Base-by-base conservation (phyloP, 1,140 invertebrate species). In the Alviniconcha marisindica region DNA sequence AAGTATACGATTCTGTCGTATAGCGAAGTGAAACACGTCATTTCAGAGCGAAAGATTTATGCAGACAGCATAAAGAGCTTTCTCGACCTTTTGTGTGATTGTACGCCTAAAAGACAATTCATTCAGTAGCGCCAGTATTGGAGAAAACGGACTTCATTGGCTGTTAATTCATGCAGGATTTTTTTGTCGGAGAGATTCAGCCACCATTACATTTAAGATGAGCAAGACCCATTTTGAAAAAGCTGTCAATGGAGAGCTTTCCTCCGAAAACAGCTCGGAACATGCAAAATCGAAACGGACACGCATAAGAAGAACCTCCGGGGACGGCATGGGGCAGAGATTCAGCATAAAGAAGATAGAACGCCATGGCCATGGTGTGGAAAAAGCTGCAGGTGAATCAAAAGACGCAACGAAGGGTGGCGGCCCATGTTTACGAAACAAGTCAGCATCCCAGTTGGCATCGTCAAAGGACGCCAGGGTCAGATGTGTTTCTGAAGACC, bases 201-300 rank as follows among this genome's bases (percentile, higher is more conserved):
- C 33, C 0, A 44, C 40, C 56, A 69, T 69, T 33, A 40, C 40
- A 14, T 3, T 21, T 18, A 85, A 82, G 73, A 85, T 85, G 84
- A 85, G 77, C 74, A 85, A 85, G 31, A 42, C 82, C 31, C 77
- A 79, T 77, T 44, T 85, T 15, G 82, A 83, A 54, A 85, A 83
- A 74, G 82, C 84, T 81, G 66, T 83, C 24, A 85, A 83, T 80
- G 84, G 84, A 63, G 84, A 83, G 66, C 77, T 81, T 28, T 73
- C 78, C 28, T 78, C 78, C 36, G 78, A 80, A 40, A 33, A 42
- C 21, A 80, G 33, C n/a, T 33, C 51, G 0, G 78, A 80, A 66
- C 78, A 51, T 51, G 42, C 40, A 31, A 82, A 82, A 82, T 31
- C 80, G 36, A 82, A 71, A 71, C 66, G 71, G 18, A 82, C 66